Percentiles rank a stretch among this genome's conserved stretches.
Conservation (phyloP, 2,113 vertebrate species). For the human (Homo sapiens) region DNA sequence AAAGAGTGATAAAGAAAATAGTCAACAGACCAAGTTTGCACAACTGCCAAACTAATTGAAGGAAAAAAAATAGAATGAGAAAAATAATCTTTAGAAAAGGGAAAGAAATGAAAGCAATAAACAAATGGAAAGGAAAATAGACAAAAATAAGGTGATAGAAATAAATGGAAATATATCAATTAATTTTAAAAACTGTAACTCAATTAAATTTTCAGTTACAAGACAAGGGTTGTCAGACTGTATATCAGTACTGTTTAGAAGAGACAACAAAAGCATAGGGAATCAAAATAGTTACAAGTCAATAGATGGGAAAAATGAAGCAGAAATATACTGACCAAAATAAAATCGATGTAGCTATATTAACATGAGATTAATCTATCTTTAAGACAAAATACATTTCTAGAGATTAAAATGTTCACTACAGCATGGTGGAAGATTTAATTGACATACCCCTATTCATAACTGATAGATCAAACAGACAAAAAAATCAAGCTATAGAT, state of each 20-base stretch:
- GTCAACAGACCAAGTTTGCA: neutral
- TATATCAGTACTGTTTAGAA: neutral
- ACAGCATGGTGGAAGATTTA: neutral
- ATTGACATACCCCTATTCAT: neutral
- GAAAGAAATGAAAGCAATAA: neutral
- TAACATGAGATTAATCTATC: neutral
- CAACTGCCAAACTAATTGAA: neutral
- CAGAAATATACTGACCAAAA: neutral
- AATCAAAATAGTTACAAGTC: neutral
- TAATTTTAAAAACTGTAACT: neutral
- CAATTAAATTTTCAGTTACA: neutral
- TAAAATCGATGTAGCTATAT: neutral
- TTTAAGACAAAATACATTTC: neutral
- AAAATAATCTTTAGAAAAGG: neutral
- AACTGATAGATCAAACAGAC: neutral
- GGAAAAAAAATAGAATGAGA: neutral
- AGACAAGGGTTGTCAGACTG: neutral
- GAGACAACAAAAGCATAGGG: neutral
- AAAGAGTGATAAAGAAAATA: neutral
- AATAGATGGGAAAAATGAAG: neutral
- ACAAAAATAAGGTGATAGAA: neutral
- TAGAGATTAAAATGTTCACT: neutral
- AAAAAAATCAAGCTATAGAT: neutral
- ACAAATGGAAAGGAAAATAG: neutral
- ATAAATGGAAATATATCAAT: neutral